Conservation (phyloP, 2,888 invertebrate genomes). For the Dynastes hyllus region DNA sequence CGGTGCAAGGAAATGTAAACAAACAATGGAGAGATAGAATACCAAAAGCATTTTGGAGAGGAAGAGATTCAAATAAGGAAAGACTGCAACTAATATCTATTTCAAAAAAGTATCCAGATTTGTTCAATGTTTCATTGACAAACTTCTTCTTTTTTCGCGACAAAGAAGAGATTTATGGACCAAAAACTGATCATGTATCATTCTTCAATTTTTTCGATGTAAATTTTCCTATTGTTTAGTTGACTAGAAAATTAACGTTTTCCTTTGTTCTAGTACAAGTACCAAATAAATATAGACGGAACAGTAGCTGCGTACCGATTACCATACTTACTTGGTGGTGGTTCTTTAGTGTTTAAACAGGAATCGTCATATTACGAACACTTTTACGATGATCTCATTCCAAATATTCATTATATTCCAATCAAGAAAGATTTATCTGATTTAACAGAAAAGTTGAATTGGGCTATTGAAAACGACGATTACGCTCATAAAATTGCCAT, state of each 20-base stretch:
- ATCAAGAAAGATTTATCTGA: slow-evolving; percentile 87
- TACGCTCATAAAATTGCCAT: slow-evolving; percentile 79
- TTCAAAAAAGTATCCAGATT: slow-evolving; percentile 81
- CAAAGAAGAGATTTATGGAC: slow-evolving; percentile 88
- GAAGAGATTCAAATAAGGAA: slow-evolving; percentile 91
- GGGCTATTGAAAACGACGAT: slow-evolving; percentile 84
- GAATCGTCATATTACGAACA: slow-evolving; percentile 96
- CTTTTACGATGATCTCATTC: slow-evolving; percentile 86
- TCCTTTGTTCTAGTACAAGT: slow-evolving; percentile 86
- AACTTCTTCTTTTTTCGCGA: slow-evolving; percentile 97
- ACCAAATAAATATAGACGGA: slow-evolving; percentile 95
- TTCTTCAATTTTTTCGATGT: slow-evolving; percentile 97
- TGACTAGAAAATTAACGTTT: slow-evolving; percentile 16
- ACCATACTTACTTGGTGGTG: slow-evolving; percentile 92
- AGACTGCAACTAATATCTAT: slow-evolving; percentile 88
- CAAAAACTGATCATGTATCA: slow-evolving; percentile 87
- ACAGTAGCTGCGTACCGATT: slow-evolving; percentile 97
- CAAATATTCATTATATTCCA: slow-evolving; percentile 89
- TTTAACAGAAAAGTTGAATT: slow-evolving; percentile 83
- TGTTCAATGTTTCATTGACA: slow-evolving; percentile 93
- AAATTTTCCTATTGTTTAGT: slow-evolving; percentile 66
- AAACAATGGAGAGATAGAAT: slow-evolving; percentile 83
- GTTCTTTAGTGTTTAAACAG: slow-evolving; percentile 92
- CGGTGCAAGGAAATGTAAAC: slow-evolving; percentile 87
- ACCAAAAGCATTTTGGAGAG: slow-evolving; percentile 90